Conservation (phyloP, 2,113 vertebrate species). For the Pyrgilauda ruficollis region DNA sequence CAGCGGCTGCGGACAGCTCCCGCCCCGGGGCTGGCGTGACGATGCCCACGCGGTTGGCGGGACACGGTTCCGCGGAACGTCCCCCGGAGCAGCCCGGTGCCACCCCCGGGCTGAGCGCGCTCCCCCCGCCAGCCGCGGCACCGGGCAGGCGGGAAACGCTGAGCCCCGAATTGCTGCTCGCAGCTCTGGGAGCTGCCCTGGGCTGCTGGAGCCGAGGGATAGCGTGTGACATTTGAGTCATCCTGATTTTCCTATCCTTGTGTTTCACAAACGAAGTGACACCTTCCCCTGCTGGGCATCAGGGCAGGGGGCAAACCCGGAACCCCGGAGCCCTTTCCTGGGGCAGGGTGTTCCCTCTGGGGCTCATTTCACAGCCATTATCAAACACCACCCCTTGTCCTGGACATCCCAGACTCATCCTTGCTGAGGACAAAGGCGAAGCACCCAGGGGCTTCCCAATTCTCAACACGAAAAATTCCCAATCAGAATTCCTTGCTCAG, state of each 20-base stretch:
- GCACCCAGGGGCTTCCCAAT: background rate
- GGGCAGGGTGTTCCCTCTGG: background rate
- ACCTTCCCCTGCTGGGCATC: rapidly evolving
- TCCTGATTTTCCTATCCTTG: background rate
- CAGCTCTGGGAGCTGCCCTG: background rate
- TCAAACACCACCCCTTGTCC: background rate
- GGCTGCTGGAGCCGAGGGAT: background rate
- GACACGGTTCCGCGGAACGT: background rate
- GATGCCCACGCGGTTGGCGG: background rate
- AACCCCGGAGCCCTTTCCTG: background rate
- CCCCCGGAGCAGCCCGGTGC: background rate
- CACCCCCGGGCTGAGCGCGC: background rate
- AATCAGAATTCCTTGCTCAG: background rate
- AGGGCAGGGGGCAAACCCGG: background rate
- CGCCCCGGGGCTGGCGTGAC: background rate
- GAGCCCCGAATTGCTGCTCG: background rate
- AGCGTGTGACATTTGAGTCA: background rate
- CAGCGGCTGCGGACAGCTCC: background rate
- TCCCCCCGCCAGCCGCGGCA: background rate
- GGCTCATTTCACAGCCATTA: background rate
- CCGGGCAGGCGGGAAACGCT: background rate
- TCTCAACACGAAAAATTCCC: background rate
- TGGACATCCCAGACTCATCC: background rate
- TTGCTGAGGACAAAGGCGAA: background rate
- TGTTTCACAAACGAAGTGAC: background rate